phyloP scores from a whole-genome alignment of 2,113 vertebrate genomes.

The Potamarius usumacintae region DNA sequence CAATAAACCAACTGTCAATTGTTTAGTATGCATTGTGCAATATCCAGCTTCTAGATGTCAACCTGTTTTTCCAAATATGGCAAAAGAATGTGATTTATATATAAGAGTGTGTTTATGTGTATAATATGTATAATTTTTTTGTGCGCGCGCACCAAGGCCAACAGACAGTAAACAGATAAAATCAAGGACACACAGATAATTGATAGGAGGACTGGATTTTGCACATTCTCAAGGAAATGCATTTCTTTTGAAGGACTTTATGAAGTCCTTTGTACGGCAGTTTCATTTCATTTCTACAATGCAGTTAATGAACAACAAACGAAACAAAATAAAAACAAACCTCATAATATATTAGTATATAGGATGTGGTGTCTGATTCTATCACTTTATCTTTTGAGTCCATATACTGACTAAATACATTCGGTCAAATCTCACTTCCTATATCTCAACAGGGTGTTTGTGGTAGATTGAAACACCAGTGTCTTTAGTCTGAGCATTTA shows the following conservation, averaged over 20 bases:
- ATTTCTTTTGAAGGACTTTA: not conserved
- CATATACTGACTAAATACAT: not conserved
- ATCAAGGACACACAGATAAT: not conserved
- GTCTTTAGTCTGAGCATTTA: constrained; percentile 45
- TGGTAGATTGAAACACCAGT: constrained; percentile 22
- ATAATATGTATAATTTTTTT: not conserved
- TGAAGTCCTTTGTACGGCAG: constrained; percentile 5
- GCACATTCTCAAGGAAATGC: not conserved
- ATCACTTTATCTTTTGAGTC: constrained; percentile 28
- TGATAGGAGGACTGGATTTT: not conserved
- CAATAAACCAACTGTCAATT: constrained; percentile 28
- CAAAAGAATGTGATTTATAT: constrained; percentile 34
- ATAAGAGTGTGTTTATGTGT: not conserved
- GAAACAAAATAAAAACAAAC: not conserved
- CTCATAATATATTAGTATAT: not conserved
- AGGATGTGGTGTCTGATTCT: constrained; percentile 9
- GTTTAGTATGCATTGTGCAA: constrained; percentile 54
- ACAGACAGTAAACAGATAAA: constrained; percentile 6
- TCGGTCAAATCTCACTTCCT: not conserved
- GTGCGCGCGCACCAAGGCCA: constrained; percentile 11
- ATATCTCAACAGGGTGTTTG: constrained; percentile 8
- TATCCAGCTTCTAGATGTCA: constrained; percentile 44
- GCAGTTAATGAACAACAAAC: not conserved
- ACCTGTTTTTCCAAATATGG: constrained; percentile 31
- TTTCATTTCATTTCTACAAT: not conserved